Evolutionary conservation across 2,797 vertebrate species (phyloP), one percentile per base, ranked within the genome.

Genomic region (Anabacerthia variegaticeps): DNA sequence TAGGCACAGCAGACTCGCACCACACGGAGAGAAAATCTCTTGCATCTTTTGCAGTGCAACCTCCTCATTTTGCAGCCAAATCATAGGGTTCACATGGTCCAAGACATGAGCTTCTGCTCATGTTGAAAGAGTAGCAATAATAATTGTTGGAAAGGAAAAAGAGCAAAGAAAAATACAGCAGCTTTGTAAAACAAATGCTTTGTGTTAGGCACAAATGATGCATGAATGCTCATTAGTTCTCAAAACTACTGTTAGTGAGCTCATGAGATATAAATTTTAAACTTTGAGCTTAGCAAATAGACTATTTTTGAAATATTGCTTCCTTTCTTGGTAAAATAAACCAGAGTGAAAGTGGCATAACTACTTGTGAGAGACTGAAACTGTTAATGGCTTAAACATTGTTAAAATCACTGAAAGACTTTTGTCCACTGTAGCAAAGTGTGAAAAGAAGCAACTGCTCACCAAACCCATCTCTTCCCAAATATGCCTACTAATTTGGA

Each of bases 11-110:
- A 95, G 59, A 81, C 67, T 96, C 0, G 0, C 71, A 61, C 72
- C 83, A 80, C 83, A 86, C 17, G 39, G 91, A 93, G 68, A 68
- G 83, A 71, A 92, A 95, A 93, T 82, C 77, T 92, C 85, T 87
- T 76, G 44, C 83, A 88, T 96, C 91, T 86, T 96, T 95, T 79
- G 63, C 77, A 93, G 85, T n/a, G 67, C 88, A 95, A 49, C 59
- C 43, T 89, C 69, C 74, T 90, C 26, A 7, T 90, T 85, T 85
- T 95, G 73, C 22, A 94, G 73, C 44, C 85, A 94, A 94, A 92
- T 76, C 66, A 86, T 62, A 90, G 73, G 44, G 84, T 81, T 96
- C 80, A 88, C 26, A 14, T 67, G 72, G 74, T 93, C 73, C 80
- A 88, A 96, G 83, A 95, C 71, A 59, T 15, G 36, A 89, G 56